Base-by-base conservation (phyloP, 2,888 invertebrate genomes). In the Ypsolopha scabrella region DNA sequence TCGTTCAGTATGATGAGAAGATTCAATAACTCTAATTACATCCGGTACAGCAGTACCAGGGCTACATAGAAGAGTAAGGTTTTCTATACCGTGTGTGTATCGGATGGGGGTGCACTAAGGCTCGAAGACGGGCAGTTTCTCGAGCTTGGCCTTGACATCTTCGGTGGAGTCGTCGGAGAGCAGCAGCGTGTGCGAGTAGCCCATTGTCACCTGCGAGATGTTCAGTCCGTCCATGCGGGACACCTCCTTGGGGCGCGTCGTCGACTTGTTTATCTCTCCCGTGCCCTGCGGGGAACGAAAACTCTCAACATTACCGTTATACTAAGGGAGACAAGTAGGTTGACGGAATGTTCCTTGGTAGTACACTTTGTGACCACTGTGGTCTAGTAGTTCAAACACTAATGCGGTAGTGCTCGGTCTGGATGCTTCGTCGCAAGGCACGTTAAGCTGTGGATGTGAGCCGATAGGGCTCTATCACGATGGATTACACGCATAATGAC, bases 251-350 rank as follows among this genome's bases (percentile, higher is more conserved):
- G 97, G 96, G 36, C 90, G 89, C 1, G 96, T 92, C 2, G 95
- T 93, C 0, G 96, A 96, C 68, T 95, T 96, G 63, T 92, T 92
- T 65, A 93, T 91, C 60, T 96, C 97, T 0, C 97, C 97, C 55
- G 94, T 91, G 55, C 96, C 96, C 94, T 94, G 72, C 0, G 68
- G 65, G 51, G 52, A 47, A 50, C 52, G 8, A 41, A 44, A 13
- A 9, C 38, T 38, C n/a, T n/a, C n/a, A n/a, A n/a, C n/a, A n/a
- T n/a, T n/a, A n/a, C n/a, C n/a, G n/a, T n/a, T n/a, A n/a, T n/a
- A n/a, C n/a, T n/a, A n/a, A n/a, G 24, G 24, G 24, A 3, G 24
- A 24, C 2, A 24, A 24, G 2, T 24, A 3, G 24, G 24, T 24
- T 4, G 4, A 4, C 24, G 24, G 2, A 24, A 24, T 24, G 2